Conservation (phyloP, 2,888 invertebrate species). For the Lymantria dispar region DNA sequence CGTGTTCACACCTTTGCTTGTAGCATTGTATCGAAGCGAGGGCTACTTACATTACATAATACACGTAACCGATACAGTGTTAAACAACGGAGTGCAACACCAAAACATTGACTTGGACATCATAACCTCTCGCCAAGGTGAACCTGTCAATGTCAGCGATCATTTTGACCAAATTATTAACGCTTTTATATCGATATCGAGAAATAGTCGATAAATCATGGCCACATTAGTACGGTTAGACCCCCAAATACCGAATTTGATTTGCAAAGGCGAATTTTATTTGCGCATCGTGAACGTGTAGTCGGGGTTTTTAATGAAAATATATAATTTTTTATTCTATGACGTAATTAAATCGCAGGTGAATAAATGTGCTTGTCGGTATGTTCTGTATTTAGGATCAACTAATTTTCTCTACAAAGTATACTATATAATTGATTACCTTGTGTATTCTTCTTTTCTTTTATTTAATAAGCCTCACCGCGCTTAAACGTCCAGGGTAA, state of each 20-base stretch:
- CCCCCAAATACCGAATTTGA: conserved; percentile 3
- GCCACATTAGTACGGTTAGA: not conserved
- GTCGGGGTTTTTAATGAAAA: not conserved
- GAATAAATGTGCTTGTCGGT: too few species aligned
- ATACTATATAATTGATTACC: too few species aligned
- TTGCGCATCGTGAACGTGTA: not conserved
- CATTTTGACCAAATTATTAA: conserved; percentile 11
- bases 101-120: conserved; percentile 6
- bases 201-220: not conserved
- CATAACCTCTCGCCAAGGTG: conserved; percentile 16
- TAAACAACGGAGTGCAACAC: conserved; percentile 13
- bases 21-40: not conserved
- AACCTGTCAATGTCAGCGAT: conserved; percentile 17
- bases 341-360: not conserved
- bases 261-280: not conserved
- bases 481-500: too few species aligned
- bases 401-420: too few species aligned
- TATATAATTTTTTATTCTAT: not conserved
- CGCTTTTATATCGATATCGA: not conserved
- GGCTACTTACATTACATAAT: conserved; percentile 26
- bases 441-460: too few species aligned
- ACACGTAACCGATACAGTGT: conserved; percentile 20
- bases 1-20: conserved; percentile 22
- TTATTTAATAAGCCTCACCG: too few species aligned
- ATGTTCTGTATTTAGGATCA: too few species aligned